Evolutionary conservation across 2,113 vertebrate genomes (phyloP).

Genomic region (Daphoenositta chrysoptera): DNA sequence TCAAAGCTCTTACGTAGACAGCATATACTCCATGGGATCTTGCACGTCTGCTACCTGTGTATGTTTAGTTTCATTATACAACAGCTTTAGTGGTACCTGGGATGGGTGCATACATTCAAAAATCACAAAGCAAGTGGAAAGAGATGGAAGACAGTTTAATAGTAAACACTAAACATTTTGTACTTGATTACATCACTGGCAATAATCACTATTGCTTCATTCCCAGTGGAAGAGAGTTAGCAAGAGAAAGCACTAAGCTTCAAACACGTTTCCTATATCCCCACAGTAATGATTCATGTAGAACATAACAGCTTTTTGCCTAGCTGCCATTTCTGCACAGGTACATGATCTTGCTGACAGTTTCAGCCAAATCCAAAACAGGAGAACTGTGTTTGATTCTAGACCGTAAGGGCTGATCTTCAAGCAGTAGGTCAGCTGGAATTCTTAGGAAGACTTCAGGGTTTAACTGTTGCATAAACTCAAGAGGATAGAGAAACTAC

Average conservation of each 20-base stretch:
- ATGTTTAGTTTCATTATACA: background rate
- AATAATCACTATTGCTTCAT: background rate
- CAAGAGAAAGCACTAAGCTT: background rate
- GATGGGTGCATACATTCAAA: background rate
- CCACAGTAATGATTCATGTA: background rate
- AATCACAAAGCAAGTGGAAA: background rate
- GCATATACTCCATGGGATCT: background rate
- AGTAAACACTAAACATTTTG: background rate
- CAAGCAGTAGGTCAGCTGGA: background rate
- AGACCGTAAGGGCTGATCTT: background rate
- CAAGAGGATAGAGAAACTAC: background rate
- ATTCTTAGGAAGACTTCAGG: background rate
- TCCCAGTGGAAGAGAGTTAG: background rate
- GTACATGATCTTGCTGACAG: background rate
- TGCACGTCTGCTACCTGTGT: background rate
- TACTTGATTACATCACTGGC: background rate
- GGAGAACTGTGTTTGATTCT: background rate
- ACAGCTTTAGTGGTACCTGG: background rate
- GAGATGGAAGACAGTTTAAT: background rate
- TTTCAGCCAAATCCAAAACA: background rate
- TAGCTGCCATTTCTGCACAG: background rate
- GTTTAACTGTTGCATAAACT: background rate
- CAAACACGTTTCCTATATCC: background rate
- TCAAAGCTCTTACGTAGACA: background rate
- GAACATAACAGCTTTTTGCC: background rate